phyloP scores from a whole-genome alignment of 2,797 vertebrate species.

The Mus minutoides region DNA sequence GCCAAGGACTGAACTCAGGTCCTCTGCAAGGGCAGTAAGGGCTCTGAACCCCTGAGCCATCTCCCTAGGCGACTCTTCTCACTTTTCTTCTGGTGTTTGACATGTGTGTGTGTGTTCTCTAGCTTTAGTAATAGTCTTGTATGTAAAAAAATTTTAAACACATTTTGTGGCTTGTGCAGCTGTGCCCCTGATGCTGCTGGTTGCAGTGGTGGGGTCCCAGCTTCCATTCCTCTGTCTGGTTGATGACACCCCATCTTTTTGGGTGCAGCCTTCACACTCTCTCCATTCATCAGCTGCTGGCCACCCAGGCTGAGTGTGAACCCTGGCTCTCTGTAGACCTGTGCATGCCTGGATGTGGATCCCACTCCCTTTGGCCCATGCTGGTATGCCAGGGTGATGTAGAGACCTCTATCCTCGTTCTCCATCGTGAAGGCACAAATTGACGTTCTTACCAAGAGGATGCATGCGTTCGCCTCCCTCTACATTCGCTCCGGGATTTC shows the following conservation, averaged over 20 bases:
- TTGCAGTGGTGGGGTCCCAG: not conserved
- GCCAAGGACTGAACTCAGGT: not conserved
- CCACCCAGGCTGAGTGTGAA: not conserved
- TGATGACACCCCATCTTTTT: not conserved
- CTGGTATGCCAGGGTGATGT: too few species aligned
- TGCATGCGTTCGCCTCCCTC: not conserved
- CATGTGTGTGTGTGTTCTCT: not conserved
- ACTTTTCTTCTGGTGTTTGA: not conserved
- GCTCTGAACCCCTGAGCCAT: not conserved
- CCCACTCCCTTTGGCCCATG: not conserved
- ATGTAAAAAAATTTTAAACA: not conserved
- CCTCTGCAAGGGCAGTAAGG: not conserved
- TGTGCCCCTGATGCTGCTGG: not conserved
- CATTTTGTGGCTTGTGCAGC: not conserved
- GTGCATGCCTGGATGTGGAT: not conserved
- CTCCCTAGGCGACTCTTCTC: not conserved
- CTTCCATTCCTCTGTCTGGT: not conserved
- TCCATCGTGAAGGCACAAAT: too few species aligned
- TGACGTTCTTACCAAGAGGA: not conserved
- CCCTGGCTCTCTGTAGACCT: not conserved
- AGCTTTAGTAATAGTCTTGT: not conserved
- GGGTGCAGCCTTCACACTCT: not conserved
- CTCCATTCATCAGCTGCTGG: not conserved
- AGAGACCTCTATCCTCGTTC: not conserved
- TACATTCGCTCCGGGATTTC: not conserved